phyloP scores from a whole-genome alignment of 1,140 invertebrate species.

The Heliconius congener region DNA sequence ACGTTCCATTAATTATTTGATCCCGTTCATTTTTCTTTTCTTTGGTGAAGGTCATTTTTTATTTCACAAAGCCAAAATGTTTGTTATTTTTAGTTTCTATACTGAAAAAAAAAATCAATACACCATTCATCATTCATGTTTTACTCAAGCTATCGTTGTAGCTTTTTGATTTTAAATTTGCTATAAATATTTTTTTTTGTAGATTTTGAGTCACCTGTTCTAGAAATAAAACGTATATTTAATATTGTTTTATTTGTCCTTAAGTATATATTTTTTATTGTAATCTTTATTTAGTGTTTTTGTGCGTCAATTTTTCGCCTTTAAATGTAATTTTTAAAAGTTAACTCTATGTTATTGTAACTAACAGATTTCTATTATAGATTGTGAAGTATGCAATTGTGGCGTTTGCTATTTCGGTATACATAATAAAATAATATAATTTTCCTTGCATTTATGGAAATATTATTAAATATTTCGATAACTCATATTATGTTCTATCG shows the following conservation, averaged over 20 bases:
- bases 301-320: not conserved
- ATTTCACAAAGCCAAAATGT: not conserved
- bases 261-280: not conserved
- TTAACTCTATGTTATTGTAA: not conserved
- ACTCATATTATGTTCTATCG: no score
- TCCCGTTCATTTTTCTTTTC: not conserved
- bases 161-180: conserved; percentile 5
- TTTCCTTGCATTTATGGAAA: not conserved
- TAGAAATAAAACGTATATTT: not conserved
- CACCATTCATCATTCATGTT: conserved; percentile 7
- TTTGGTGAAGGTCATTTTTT: not conserved
- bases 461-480: not conserved
- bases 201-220: not conserved
- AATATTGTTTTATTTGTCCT: not conserved
- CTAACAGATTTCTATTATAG: not conserved
- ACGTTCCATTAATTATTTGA: not conserved
- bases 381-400: not conserved
- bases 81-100: not conserved
- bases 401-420: not conserved
- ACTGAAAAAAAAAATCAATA: not conserved
- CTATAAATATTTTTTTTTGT: not conserved
- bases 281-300: not conserved
- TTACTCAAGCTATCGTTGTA: not conserved
- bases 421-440: not conserved
- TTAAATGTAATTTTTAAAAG: conserved; percentile 1